phyloP scores from a whole-genome alignment of 2,888 invertebrate genomes.

The Cantharis nigra region DNA sequence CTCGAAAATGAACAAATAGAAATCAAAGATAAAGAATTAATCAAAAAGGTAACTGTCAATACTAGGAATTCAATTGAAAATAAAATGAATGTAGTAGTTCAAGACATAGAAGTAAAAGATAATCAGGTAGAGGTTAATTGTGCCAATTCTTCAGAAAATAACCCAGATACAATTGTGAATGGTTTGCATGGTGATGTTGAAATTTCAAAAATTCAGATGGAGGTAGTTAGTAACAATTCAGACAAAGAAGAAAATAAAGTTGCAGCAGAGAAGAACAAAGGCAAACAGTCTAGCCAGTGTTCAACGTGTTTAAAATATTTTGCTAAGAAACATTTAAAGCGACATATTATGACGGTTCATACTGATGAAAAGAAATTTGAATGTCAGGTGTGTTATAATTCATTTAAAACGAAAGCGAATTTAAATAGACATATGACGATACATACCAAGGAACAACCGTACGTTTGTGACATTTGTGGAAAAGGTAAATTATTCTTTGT shows the following conservation, averaged over 20 bases:
- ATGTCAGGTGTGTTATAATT: constrained; percentile 52
- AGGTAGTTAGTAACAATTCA: background rate
- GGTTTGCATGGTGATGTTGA: background rate
- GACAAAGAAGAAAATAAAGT: background rate
- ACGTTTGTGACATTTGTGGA: constrained; percentile 30
- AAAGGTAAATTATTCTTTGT: constrained; percentile 14
- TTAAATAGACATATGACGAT: constrained; percentile 29
- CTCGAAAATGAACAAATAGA: background rate
- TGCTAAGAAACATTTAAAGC: constrained; percentile 18
- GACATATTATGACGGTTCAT: constrained; percentile 47
- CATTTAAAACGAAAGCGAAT: constrained; percentile 31
- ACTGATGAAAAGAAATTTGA: constrained; percentile 51
- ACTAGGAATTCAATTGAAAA: constrained; percentile 1
- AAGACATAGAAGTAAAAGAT: background rate
- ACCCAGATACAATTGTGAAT: background rate
- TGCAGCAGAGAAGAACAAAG: background rate
- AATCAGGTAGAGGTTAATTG: background rate
- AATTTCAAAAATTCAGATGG: background rate
- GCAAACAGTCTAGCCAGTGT: background rate
- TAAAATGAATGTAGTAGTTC: background rate
- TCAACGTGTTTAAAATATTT: constrained; percentile 4
- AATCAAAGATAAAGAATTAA: background rate
- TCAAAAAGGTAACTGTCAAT: background rate
- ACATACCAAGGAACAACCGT: constrained; percentile 26
- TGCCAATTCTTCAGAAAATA: background rate